Evolutionary conservation across 2,797 vertebrate genomes (phyloP), one percentile per base, ranked within the genome.

Genomic region (Anguilla marmorata): DNA sequence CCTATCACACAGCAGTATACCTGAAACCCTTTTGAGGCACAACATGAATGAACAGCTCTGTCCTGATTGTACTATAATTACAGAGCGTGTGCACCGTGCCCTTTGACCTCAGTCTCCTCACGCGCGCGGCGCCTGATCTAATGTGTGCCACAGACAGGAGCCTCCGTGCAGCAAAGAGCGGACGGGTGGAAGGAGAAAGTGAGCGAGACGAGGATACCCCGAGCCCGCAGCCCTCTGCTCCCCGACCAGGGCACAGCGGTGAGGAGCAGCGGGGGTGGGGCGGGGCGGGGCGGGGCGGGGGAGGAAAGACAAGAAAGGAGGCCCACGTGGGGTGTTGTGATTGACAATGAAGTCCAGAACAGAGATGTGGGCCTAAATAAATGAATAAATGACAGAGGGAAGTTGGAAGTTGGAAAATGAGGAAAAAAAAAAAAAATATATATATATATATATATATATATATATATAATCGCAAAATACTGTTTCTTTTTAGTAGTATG

Each of bases 141-240:
- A 7, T 63, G 45, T 76, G 63, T 86, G 30, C 91, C 45, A 87
- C 94, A 96, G 96, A 95, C 95, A 0, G 95, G 95, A 27, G 86
- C 89, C 0, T 93, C 95, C 86, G 94, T 96, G n/a, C 96, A 96
- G 91, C 95, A 95, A 82, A 96, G 95, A 89, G 93, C 95, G 0
- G 96, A 96, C 0, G 94, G 96, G 56, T 96, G 95, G 96, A 96
- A 96, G 89, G 95, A 96, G 89, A 94, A 93, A 91, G 95, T 96
- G 76, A 96, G 93, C 0, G 96, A 96, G 88, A 96, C 93, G 86
- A 93, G 90, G 90, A 93, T 91, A 21, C 94, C 95, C 88, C 91
- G 94, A 90, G 92, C 95, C 87, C 94, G 92, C 27, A 96, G 94
- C 0, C 94, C 95, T 21, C 94, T 92, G 3, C 93, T 91, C 54